These are phyloP conservation scores for Tenthredo mesomela DNA, from an alignment of 2,888 invertebrate genomes.

Conservation along the genomic window DNA sequence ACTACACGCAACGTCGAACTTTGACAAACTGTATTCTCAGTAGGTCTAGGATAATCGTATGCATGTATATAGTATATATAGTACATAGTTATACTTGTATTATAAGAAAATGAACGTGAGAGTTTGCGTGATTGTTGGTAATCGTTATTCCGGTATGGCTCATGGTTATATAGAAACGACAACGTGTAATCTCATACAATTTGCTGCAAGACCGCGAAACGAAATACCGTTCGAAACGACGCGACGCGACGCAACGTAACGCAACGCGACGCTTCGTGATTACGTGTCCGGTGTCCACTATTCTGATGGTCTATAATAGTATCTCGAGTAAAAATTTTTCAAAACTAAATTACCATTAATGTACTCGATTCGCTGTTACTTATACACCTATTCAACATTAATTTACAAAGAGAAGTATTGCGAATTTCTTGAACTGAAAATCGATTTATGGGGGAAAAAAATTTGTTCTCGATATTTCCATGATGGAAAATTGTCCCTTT, in stretches of 20 bases:
- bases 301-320: slow-evolving; percentile 56
- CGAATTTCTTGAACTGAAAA: too few relatives aligned
- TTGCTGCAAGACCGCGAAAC: slow-evolving; percentile 54
- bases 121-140: slow-evolving; percentile 22
- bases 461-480: background rate
- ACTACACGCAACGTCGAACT: slow-evolving; percentile 23
- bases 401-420: background rate
- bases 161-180: slow-evolving; percentile 35
- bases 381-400: background rate
- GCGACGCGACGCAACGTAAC: slow-evolving; percentile 61
- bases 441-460: background rate
- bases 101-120: slow-evolving; percentile 1
- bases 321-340: slow-evolving; percentile 29
- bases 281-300: slow-evolving; percentile 71
- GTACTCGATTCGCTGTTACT: slow-evolving; percentile 61
- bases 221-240: slow-evolving; percentile 70
- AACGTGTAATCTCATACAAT: slow-evolving; percentile 38
- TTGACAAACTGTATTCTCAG: slow-evolving; percentile 13
- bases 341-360: slow-evolving; percentile 64
- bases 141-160: slow-evolving; percentile 31
- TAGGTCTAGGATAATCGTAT: background rate
- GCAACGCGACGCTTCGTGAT: slow-evolving; percentile 70
- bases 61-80: background rate
- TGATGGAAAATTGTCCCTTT: background rate
- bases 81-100: background rate